phyloP scores from a whole-genome alignment of 2,797 vertebrate species.

The Megalops cyprinoides region DNA sequence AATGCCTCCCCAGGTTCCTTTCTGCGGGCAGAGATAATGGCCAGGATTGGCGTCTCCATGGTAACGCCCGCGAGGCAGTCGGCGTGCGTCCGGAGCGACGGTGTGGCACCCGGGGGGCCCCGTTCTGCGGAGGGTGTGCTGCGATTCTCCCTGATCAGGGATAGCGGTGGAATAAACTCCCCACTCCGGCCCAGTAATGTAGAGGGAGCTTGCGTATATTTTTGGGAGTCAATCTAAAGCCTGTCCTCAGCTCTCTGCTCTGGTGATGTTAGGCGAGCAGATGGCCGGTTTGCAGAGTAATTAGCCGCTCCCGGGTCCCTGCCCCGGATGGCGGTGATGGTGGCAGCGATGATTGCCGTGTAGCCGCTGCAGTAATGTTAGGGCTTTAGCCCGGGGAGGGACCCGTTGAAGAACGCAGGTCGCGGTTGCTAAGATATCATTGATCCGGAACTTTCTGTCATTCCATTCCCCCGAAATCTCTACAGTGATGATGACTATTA shows the following conservation, averaged over 20 bases:
- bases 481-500: too few species aligned
- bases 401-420: background rate
- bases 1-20: constrained; percentile 9
- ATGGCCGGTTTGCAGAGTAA: too few species aligned
- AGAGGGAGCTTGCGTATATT: background rate
- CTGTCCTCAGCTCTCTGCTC: background rate
- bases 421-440: background rate
- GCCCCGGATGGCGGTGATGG: too few species aligned
- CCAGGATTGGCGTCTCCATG: constrained; percentile 8
- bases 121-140: background rate
- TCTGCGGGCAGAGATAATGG: background rate
- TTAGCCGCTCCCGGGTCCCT: too few species aligned
- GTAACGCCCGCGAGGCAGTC: constrained; percentile 19
- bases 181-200: too few species aligned
- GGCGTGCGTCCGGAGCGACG: background rate
- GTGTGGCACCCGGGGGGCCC: background rate
- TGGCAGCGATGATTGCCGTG: too few species aligned
- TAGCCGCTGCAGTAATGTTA: too few species aligned
- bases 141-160: background rate
- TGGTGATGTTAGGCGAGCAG: background rate
- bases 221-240: background rate
- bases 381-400: background rate
- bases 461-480: background rate
- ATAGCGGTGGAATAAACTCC: background rate
- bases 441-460: background rate